phyloP scores from a whole-genome alignment of 2,113 vertebrate genomes.

The Argyrosomus japonicus region DNA sequence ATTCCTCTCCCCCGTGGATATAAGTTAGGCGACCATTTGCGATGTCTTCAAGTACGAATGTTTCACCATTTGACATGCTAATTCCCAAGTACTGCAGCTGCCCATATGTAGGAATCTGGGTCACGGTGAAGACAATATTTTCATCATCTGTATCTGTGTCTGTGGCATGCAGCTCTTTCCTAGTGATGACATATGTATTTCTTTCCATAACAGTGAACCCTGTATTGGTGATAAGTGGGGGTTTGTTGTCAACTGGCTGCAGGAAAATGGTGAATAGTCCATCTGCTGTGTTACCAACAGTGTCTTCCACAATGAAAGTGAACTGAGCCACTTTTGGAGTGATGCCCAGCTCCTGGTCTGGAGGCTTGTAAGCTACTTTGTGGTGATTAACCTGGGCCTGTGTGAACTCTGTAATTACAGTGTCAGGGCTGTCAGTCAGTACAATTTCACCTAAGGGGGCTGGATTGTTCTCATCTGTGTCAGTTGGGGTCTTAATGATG shows the following conservation, averaged over 20 bases:
- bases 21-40: constrained; percentile 83
- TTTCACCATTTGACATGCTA: constrained; percentile 84
- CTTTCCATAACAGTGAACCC: constrained; percentile 90
- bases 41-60: constrained; percentile 86
- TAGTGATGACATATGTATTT: constrained; percentile 86
- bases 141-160: constrained; percentile 88
- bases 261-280: constrained; percentile 93
- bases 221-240: constrained; percentile 93
- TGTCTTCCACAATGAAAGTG: constrained; percentile 92
- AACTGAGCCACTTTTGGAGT: constrained; percentile 94
- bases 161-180: constrained; percentile 83
- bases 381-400: constrained; percentile 98
- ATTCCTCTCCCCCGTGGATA: constrained; percentile 88
- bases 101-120: constrained; percentile 83
- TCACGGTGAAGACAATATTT: constrained; percentile 88
- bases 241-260: constrained; percentile 95
- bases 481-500: constrained; percentile 87
- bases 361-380: constrained; percentile 94
- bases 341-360: constrained; percentile 92
- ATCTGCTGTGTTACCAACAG: constrained; percentile 87
- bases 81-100: constrained; percentile 84
- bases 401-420: constrained; percentile 90
- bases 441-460: constrained; percentile 88
- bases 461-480: constrained; percentile 92
- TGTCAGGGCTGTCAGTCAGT: constrained; percentile 89